Evolutionary conservation across 2,888 invertebrate species (phyloP), one percentile per base, ranked within the genome.

Genomic region (Lasioglossum calceatum): DNA sequence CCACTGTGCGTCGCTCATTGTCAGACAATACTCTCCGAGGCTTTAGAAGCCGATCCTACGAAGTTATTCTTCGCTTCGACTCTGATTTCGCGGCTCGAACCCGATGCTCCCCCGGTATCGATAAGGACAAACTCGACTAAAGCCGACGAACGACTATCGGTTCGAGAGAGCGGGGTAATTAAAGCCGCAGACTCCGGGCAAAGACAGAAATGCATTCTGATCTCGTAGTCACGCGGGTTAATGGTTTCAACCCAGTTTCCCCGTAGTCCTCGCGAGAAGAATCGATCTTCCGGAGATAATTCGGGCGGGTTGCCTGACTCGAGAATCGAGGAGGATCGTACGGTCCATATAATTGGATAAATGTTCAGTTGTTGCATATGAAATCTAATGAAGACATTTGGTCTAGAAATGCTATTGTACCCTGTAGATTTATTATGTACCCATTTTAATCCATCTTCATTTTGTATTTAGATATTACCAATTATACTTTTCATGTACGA

Each of bases 211-310:
- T 67, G 67, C 67, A 36, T 67, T 36, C 67, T 67, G 67, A 67
- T 84, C 84, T 78, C 84, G 47, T 77, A 84, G 84, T 77, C 84
- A 23, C 50, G 71, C 58, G 27, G 78, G 84, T 58, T 78, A 85
- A 85, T 84, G 84, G 58, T 78, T 78, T 85, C 78, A 78, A 78
- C 84, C 84, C 78, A 85, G 74, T 85, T 85, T 32, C 84, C 16
- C 16, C 32, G 61, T 23, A 10, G 23, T 19, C 19, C 19, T 64
- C 61, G 47, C 71, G 58, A 12, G 75, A 84, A 71, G 70, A 78
- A 78, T 78, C 70, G 47, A 74, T 74, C 54, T 79, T 32, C n/a
- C 44, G n/a, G 16, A 32, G 47, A 77, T 78, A 77, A 78, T 36
- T 64, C 54, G 16, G 16, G 47, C 47, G 47, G 4, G 47, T 47